phyloP scores from a whole-genome alignment of 2,113 vertebrate genomes.

The Thamnaconus septentrionalis region DNA sequence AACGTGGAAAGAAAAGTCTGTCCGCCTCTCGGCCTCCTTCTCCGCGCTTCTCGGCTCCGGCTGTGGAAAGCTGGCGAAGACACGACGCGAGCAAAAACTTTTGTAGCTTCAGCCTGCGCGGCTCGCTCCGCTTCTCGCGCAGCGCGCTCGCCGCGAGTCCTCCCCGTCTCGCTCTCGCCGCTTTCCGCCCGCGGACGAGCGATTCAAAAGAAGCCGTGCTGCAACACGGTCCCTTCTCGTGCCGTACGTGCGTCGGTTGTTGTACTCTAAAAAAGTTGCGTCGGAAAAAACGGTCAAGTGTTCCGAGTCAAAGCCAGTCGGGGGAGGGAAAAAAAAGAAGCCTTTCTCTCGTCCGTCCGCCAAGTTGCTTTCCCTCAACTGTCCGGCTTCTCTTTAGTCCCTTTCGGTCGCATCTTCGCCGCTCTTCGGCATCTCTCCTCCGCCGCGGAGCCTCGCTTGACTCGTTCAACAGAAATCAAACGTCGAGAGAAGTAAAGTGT shows the following conservation, averaged over 20 bases:
- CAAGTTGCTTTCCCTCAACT: slow-evolving; percentile 58
- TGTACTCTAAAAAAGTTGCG: slow-evolving; percentile 41
- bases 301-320: slow-evolving; percentile 42
- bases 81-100: slow-evolving; percentile 48
- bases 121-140: slow-evolving; percentile 27
- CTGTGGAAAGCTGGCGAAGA: slow-evolving; percentile 42
- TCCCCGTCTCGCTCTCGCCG: neutral
- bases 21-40: slow-evolving; percentile 53
- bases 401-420: slow-evolving; percentile 66
- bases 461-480: slow-evolving; percentile 44
- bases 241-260: slow-evolving; percentile 21
- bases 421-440: slow-evolving; percentile 57
- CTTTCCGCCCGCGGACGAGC: slow-evolving; percentile 19
- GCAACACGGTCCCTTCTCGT: slow-evolving; percentile 5
- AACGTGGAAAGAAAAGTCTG: slow-evolving; percentile 56
- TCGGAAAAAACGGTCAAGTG: slow-evolving; percentile 37
- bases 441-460: slow-evolving; percentile 33
- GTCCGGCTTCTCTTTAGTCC: slow-evolving; percentile 57
- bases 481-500: slow-evolving; percentile 35
- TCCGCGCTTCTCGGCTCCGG: slow-evolving; percentile 40
- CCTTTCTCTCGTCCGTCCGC: slow-evolving; percentile 12
- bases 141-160: slow-evolving; percentile 7
- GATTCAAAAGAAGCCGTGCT: neutral
- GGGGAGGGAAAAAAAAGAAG: slow-evolving; percentile 7
- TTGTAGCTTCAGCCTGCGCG: slow-evolving; percentile 18